These are phyloP conservation scores for Cylindroiulus punctatus DNA, from an alignment of 2,888 invertebrate genomes.

Conservation along the genomic window DNA sequence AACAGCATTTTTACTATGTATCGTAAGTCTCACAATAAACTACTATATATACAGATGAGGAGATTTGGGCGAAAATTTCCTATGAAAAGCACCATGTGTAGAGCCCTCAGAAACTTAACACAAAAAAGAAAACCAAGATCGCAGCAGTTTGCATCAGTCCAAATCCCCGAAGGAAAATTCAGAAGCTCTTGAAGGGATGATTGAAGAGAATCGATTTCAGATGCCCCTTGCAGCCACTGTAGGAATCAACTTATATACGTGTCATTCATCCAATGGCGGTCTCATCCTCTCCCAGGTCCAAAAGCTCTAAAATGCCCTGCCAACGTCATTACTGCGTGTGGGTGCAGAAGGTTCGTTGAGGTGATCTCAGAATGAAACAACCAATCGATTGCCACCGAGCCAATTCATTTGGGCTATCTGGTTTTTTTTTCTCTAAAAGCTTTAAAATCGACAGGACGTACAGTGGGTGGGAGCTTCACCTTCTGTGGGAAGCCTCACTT, in stretches of 20 bases:
- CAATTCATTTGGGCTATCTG: constrained; percentile 11
- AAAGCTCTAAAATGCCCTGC: constrained; percentile 27
- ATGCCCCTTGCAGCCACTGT: constrained; percentile 26
- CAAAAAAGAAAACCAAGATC: constrained; percentile 24
- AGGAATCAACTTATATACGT: constrained; percentile 26
- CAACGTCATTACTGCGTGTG: constrained; percentile 21
- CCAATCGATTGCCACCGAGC: constrained; percentile 23
- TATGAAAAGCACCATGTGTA: background rate
- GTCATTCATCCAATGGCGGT: background rate
- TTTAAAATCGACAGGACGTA: background rate
- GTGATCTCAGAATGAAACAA: constrained; percentile 11
- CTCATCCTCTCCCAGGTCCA: background rate
- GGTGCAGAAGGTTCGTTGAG: constrained; percentile 23
- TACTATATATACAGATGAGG: background rate
- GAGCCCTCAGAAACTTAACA: background rate
- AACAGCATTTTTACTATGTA: background rate
- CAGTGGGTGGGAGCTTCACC: background rate
- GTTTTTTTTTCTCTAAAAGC: constrained; percentile 19
- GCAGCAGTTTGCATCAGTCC: constrained; percentile 26
- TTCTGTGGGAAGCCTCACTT: too few species aligned
- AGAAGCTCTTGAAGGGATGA: constrained; percentile 38
- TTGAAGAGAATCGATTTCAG: constrained; percentile 42
- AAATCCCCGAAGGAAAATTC: constrained; percentile 38
- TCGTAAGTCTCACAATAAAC: background rate
- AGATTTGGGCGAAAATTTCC: background rate